Conservation (phyloP, 2,888 invertebrate species). For the Volucella zonaria region DNA sequence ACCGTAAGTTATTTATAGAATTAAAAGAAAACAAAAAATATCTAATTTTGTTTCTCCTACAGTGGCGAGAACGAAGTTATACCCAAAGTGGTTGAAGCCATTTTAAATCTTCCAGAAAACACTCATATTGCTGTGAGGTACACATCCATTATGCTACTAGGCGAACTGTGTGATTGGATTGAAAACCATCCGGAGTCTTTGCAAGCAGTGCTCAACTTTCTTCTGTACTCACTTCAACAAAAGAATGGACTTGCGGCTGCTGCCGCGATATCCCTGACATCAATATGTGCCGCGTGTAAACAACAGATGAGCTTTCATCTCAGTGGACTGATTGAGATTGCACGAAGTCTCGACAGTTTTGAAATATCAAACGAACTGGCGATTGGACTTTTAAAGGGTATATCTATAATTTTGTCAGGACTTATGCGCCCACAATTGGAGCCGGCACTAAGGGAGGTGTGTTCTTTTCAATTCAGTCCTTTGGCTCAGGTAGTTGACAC, state of each 20-base stretch:
- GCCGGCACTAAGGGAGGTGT: constrained; percentile 89
- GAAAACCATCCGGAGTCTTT: constrained; percentile 92
- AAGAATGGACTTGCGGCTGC: constrained; percentile 88
- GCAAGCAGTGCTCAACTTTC: constrained; percentile 91
- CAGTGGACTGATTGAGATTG: constrained; percentile 88
- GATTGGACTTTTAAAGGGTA: constrained; percentile 89
- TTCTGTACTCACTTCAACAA: constrained; percentile 89
- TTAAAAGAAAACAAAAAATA: not conserved
- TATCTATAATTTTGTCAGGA: constrained; percentile 83
- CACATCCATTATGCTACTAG: constrained; percentile 93
- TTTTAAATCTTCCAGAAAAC: constrained; percentile 91
- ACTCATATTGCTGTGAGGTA: constrained; percentile 94
- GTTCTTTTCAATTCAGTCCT: constrained; percentile 88
- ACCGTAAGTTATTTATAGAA: constrained; percentile 87
- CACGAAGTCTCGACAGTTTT: constrained; percentile 88
- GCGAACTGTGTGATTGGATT: constrained; percentile 97
- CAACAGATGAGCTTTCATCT: constrained; percentile 90
- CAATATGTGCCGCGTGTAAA: constrained; percentile 92
- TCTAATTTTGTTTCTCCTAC: constrained; percentile 50
- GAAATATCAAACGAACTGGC: constrained; percentile 89
- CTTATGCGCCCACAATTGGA: constrained; percentile 85
- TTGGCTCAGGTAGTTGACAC: constrained; percentile 86
- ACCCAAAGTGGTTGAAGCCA: constrained; percentile 95
- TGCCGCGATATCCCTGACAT: constrained; percentile 92
- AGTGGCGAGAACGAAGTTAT: constrained; percentile 96